These are phyloP conservation scores for Mythimna impura DNA, from an alignment of 2,888 invertebrate species.

Conservation along the genomic window DNA sequence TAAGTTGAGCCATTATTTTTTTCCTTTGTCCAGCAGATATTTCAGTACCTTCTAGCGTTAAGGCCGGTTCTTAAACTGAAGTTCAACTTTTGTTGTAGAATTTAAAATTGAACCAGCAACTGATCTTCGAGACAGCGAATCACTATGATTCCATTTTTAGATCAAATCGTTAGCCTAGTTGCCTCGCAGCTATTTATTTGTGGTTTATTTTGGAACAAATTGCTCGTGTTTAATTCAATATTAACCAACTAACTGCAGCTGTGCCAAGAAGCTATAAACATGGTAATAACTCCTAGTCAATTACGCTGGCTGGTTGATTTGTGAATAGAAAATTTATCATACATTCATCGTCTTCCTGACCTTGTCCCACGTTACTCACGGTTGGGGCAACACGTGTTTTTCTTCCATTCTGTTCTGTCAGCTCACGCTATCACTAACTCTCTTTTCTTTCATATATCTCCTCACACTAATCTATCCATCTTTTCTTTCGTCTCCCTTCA, in stretches of 20 bases:
- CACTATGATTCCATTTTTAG: slow-evolving; percentile 13
- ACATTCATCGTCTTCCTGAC: too few species aligned
- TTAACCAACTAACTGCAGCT: slow-evolving; percentile 13
- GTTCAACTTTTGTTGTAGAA: not conserved
- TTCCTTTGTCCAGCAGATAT: not conserved
- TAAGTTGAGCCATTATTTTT: too few species aligned
- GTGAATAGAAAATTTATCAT: slow-evolving; percentile 17
- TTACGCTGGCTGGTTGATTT: slow-evolving; percentile 15
- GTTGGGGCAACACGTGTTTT: too few species aligned
- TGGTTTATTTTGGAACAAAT: slow-evolving; percentile 44
- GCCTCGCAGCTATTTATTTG: slow-evolving; percentile 5
- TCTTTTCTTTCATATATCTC: too few species aligned
- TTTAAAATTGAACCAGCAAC: not conserved
- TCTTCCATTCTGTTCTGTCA: too few species aligned
- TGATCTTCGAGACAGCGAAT: not conserved
- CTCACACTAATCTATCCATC: too few species aligned
- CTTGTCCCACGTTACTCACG: too few species aligned
- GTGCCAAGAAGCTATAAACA: slow-evolving; percentile 46
- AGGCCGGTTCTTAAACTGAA: not conserved
- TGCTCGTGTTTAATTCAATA: slow-evolving; percentile 19
- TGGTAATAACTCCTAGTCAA: slow-evolving; percentile 24
- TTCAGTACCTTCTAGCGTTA: not conserved
- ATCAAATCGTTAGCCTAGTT: slow-evolving; percentile 4
- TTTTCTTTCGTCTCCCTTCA: too few species aligned
- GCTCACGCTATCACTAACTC: too few species aligned